These are phyloP conservation scores for Amblyraja radiata DNA, from an alignment of 2,797 vertebrate species.

Conservation along the genomic window DNA sequence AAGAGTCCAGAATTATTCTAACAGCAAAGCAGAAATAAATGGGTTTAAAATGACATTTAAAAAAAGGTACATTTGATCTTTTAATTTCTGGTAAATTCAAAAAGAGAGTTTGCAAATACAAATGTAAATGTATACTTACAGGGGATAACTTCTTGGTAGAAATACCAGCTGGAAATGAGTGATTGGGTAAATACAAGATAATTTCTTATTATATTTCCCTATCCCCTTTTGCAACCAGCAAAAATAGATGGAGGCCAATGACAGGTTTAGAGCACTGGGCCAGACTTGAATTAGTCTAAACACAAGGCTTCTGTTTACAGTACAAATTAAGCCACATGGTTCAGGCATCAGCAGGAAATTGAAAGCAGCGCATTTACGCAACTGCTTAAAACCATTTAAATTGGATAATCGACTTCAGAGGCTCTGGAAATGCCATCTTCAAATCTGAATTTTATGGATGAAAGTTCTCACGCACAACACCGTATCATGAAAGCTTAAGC, in stretches of 20 bases:
- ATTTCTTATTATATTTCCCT: neutral
- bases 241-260: neutral
- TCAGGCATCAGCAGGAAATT: neutral
- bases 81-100: neutral
- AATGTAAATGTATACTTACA: neutral
- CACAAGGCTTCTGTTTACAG: neutral
- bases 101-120: neutral
- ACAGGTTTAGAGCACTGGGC: neutral
- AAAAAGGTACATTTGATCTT: neutral
- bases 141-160: neutral
- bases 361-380: neutral
- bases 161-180: neutral
- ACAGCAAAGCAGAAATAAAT: neutral
- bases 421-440: neutral
- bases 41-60: neutral
- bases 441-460: neutral
- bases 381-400: neutral
- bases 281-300: neutral
- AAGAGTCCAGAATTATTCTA: neutral
- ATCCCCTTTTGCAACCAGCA: no score
- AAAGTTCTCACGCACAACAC: neutral
- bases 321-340: neutral
- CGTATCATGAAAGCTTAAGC: neutral
- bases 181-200: neutral
- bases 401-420: no score